Evolutionary conservation across 2,888 invertebrate species (phyloP).

Genomic region (Pterostichus niger): DNA sequence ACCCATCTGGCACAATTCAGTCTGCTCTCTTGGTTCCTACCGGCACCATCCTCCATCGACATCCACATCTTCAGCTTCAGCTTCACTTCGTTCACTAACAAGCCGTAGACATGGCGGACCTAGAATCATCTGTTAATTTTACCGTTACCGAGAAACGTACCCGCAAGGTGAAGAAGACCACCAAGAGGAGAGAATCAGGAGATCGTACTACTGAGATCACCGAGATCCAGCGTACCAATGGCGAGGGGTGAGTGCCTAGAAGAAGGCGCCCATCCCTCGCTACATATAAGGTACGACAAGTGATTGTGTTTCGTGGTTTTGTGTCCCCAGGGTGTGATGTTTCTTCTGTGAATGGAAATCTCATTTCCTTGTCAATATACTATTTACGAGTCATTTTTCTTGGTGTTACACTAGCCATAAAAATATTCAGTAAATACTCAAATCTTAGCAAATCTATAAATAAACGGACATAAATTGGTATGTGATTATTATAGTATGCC

Average conservation of each 20-base stretch:
- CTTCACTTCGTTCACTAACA: neutral
- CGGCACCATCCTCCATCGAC: neutral
- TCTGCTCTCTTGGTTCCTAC: conserved; percentile 57
- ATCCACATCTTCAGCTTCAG: too few species aligned
- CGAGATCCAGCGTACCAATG: conserved; percentile 87
- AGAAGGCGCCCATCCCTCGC: conserved; percentile 78
- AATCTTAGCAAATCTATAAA: neutral
- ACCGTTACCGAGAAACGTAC: conserved; percentile 91
- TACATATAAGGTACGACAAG: conserved; percentile 75
- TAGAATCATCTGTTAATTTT: conserved; percentile 91
- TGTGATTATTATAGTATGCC: neutral
- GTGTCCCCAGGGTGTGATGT: neutral
- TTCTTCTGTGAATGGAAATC: too few species aligned
- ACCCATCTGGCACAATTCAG: conserved; percentile 74
- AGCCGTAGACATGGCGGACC: conserved; percentile 88
- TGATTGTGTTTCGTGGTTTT: neutral
- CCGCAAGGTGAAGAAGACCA: conserved; percentile 94
- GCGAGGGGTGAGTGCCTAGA: conserved; percentile 88
- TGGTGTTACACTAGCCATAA: too few species aligned
- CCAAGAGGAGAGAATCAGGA: conserved; percentile 88
- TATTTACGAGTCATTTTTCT: too few species aligned
- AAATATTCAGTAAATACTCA: neutral
- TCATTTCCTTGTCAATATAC: too few species aligned
- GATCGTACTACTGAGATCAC: conserved; percentile 84
- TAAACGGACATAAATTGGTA: neutral